A percentile compares a stretch with the other conserved stretches of the same genome.
Conservation (phyloP, 92 coral and sea anemone genomes). For the Desmophyllum pertusum region DNA sequence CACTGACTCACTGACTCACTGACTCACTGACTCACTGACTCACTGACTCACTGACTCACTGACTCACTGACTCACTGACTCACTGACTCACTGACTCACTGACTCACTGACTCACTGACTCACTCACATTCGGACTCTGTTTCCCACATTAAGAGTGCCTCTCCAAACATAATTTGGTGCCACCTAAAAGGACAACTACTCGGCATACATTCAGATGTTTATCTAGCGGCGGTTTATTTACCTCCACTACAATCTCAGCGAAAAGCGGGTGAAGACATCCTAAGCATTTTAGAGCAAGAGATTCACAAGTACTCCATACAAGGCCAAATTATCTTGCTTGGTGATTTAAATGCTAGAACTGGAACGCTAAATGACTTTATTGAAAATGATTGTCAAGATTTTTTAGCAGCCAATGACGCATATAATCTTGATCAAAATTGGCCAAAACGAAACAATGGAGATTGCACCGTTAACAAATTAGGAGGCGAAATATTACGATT, state of each 20-base stretch:
- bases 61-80: too few species aligned
- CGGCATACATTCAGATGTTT: neutral
- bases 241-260: neutral
- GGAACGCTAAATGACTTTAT: neutral
- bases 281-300: neutral
- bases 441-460: neutral
- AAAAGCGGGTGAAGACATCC: neutral
- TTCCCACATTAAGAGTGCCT: neutral
- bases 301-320: neutral
- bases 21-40: too few species aligned
- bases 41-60: too few species aligned
- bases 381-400: neutral
- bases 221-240: neutral
- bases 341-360: conserved; percentile 21
- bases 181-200: neutral
- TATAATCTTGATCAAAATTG: neutral
- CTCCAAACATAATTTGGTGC: conserved; percentile 3
- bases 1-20: too few species aligned
- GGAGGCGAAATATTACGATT: conserved; percentile 10
- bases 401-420: neutral
- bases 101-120: too few species aligned
- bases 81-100: too few species aligned
- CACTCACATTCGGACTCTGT: neutral
- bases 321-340: conserved; percentile 1
- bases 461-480: neutral